phyloP scores from a whole-genome alignment of 2,797 vertebrate genomes.

The Pampus argenteus region DNA sequence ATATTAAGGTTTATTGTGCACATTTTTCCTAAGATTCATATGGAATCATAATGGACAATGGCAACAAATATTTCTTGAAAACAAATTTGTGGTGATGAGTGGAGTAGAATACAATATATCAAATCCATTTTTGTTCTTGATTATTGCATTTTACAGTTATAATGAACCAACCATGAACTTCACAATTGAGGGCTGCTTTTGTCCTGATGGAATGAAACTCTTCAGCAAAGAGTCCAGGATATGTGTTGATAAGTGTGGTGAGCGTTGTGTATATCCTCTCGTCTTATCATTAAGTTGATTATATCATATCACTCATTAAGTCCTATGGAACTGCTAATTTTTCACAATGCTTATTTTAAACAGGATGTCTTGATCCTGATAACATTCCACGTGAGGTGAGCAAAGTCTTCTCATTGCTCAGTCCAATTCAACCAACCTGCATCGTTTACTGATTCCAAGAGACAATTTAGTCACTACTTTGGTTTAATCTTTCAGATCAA shows the following conservation, averaged over 20 bases:
- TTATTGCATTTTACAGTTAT: constrained; percentile 52
- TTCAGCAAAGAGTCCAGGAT: constrained; percentile 86
- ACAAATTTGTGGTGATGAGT: background rate
- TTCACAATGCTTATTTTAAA: constrained; percentile 41
- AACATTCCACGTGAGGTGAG: constrained; percentile 89
- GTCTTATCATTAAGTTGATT: background rate
- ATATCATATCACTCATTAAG: constrained; percentile 19
- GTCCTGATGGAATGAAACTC: constrained; percentile 88
- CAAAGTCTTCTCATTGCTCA: constrained; percentile 2
- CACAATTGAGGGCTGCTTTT: constrained; percentile 93
- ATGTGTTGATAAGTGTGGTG: constrained; percentile 94
- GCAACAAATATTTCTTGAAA: background rate
- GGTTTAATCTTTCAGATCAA: constrained; percentile 84
- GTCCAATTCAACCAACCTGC: background rate
- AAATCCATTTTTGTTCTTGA: background rate
- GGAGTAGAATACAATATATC: too few relatives aligned
- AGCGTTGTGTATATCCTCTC: constrained; percentile 44
- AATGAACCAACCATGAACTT: constrained; percentile 41
- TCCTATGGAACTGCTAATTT: constrained; percentile 7
- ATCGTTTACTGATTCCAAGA: constrained; percentile 4
- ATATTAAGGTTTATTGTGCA: constrained; percentile 5
- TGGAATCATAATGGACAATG: background rate
- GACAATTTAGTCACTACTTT: constrained; percentile 7
- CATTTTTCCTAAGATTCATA: background rate
- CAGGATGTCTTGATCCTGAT: constrained; percentile 94